These are phyloP conservation scores for Listronotus bonariensis DNA, from an alignment of 1,140 invertebrate species.

Conservation along the genomic window DNA sequence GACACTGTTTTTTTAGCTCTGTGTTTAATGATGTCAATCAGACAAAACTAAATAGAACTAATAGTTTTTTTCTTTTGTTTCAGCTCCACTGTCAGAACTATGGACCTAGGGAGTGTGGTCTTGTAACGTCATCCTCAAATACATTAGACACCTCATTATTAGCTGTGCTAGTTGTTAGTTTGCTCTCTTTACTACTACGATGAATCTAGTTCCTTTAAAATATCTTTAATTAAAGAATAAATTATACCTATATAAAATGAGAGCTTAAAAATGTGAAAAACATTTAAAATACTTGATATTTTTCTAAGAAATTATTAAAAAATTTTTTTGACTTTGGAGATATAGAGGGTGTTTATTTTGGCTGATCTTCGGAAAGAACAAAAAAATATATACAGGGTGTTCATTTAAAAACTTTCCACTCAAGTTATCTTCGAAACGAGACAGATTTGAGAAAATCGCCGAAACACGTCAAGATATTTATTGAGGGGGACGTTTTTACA, in stretches of 20 bases:
- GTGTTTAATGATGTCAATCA: too few relatives aligned
- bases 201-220: conserved; percentile 6
- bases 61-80: conserved; percentile 25
- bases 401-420: too few relatives aligned
- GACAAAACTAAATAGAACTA: too few relatives aligned
- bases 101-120: conserved; percentile 39
- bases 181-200: conserved; percentile 22
- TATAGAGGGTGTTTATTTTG: too few relatives aligned
- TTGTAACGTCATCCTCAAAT: conserved; percentile 29
- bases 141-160: conserved; percentile 15
- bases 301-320: not conserved
- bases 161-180: conserved; percentile 12
- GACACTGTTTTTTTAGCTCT: too few relatives aligned
- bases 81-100: conserved; percentile 42
- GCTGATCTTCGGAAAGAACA: too few relatives aligned
- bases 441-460: too few relatives aligned
- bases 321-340: too few relatives aligned
- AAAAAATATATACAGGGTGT: too few relatives aligned
- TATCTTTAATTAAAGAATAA: not conserved
- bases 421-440: too few relatives aligned
- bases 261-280: conserved; percentile 11
- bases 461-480: too few relatives aligned
- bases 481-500: too few relatives aligned
- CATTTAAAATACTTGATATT: not conserved
- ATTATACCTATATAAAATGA: not conserved